phyloP scores from a whole-genome alignment of 2,113 vertebrate species.

The Phrynosoma platyrhinos region DNA sequence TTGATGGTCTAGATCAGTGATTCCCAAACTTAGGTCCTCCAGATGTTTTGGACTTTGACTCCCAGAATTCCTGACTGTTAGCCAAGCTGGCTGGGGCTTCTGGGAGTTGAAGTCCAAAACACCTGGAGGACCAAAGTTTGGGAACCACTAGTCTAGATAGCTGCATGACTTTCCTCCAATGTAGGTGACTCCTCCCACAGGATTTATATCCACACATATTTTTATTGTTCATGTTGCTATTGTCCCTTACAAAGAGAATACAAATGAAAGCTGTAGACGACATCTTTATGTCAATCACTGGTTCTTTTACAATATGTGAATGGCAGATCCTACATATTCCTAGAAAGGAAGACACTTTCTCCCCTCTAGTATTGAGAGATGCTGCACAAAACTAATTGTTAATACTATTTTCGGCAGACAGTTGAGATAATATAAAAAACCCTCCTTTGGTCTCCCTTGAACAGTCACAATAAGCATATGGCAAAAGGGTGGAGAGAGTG shows the following conservation, averaged over 20 bases:
- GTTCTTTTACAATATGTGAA: slow-evolving; percentile 32
- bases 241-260: neutral
- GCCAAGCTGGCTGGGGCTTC: no score
- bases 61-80: no score
- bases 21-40: no score
- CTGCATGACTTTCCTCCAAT: neutral
- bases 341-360: slow-evolving; percentile 2
- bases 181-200: neutral
- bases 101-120: no score
- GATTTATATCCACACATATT: neutral
- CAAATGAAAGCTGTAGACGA: slow-evolving; percentile 21
- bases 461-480: slow-evolving; percentile 43
- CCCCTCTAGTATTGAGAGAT: slow-evolving; percentile 20
- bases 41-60: no score
- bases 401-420: slow-evolving; percentile 33
- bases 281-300: slow-evolving; percentile 30
- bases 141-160: neutral
- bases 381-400: slow-evolving; percentile 22
- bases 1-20: no score
- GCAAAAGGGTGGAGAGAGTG: slow-evolving; percentile 36
- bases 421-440: slow-evolving; percentile 19
- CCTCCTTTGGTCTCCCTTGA: slow-evolving; percentile 20
- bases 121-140: no score
- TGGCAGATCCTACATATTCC: slow-evolving; percentile 30
- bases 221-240: neutral